These are phyloP conservation scores for Drosophila ochracea DNA, from an alignment of 2,888 invertebrate species.

Conservation along the genomic window DNA sequence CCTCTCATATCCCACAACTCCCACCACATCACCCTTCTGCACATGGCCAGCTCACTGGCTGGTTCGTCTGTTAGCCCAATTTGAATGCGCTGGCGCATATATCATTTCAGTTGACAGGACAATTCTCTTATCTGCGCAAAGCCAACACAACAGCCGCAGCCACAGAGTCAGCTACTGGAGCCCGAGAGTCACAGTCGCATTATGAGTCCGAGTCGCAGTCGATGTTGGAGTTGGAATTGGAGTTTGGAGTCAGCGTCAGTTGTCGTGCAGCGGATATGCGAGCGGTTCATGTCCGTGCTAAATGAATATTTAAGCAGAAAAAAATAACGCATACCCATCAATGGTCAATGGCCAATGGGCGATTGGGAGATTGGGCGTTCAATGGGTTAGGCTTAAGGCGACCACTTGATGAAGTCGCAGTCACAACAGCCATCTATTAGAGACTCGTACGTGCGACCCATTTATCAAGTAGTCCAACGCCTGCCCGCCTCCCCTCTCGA, in stretches of 20 bases:
- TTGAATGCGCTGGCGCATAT: slow-evolving; percentile 87
- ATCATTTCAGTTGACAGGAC: slow-evolving; percentile 90
- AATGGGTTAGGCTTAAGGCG: slow-evolving; percentile 53
- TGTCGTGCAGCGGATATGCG: slow-evolving; percentile 37
- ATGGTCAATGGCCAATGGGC: slow-evolving; percentile 15
- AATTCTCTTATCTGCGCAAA: slow-evolving; percentile 88
- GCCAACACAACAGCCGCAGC: slow-evolving; percentile 84
- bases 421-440: slow-evolving; percentile 70
- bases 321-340: slow-evolving; percentile 40
- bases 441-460: slow-evolving; percentile 76
- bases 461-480: slow-evolving; percentile 62
- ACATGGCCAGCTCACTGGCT: slow-evolving; percentile 19
- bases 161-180: slow-evolving; percentile 29
- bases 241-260: slow-evolving; percentile 10
- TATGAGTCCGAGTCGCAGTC: slow-evolving; percentile 13
- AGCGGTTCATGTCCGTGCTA: slow-evolving; percentile 50
- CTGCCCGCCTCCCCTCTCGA: slow-evolving; percentile 15
- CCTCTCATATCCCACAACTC: slow-evolving; percentile 15
- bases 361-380: slow-evolving; percentile 1
- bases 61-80: slow-evolving; percentile 84
- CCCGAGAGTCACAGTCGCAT: slow-evolving; percentile 28
- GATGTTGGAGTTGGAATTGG: slow-evolving; percentile 5
- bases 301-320: slow-evolving; percentile 75
- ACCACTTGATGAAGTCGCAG: slow-evolving; percentile 71
- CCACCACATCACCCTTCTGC: slow-evolving; percentile 7